Conservation (phyloP, 2,797 vertebrate species). For the Hemibagrus guttatus region DNA sequence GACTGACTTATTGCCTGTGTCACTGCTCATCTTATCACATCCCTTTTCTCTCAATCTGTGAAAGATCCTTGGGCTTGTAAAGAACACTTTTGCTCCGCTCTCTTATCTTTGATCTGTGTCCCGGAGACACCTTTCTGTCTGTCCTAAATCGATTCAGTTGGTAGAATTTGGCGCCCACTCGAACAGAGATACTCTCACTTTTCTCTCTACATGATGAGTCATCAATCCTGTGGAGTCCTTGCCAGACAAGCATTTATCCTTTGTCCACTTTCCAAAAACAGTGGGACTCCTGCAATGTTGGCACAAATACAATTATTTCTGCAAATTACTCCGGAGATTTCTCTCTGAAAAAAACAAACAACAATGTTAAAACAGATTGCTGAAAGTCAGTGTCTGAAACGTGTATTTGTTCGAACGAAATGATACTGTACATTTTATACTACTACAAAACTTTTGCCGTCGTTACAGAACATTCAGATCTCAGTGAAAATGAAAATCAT, state of each 20-base stretch:
- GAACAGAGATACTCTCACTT: conserved; percentile 13
- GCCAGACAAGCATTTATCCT: conserved; percentile 37
- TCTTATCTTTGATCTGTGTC: conserved; percentile 45
- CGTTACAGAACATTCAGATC: neutral
- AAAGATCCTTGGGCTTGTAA: conserved; percentile 24
- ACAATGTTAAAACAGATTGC: neutral
- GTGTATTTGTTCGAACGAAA: neutral
- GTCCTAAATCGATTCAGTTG: conserved; percentile 28
- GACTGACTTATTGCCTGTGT: conserved; percentile 30
- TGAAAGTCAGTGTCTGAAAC: neutral
- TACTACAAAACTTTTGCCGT: neutral
- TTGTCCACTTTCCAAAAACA: conserved; percentile 32
- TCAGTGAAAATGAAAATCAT: neutral
- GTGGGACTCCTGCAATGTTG: conserved; percentile 6
- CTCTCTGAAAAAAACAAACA: neutral
- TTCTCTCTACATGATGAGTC: conserved; percentile 33
- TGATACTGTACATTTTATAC: neutral
- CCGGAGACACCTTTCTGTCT: conserved; percentile 24
- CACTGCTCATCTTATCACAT: conserved; percentile 34
- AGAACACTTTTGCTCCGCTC: conserved; percentile 9
- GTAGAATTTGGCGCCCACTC: conserved; percentile 32
- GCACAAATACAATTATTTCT: conserved; percentile 52
- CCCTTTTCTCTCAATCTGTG: conserved; percentile 19
- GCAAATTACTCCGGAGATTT: conserved; percentile 12
- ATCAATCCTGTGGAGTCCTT: conserved; percentile 15